Evolutionary conservation across 2,888 invertebrate genomes (phyloP).

Genomic region (Gastrophysa polygoni): DNA sequence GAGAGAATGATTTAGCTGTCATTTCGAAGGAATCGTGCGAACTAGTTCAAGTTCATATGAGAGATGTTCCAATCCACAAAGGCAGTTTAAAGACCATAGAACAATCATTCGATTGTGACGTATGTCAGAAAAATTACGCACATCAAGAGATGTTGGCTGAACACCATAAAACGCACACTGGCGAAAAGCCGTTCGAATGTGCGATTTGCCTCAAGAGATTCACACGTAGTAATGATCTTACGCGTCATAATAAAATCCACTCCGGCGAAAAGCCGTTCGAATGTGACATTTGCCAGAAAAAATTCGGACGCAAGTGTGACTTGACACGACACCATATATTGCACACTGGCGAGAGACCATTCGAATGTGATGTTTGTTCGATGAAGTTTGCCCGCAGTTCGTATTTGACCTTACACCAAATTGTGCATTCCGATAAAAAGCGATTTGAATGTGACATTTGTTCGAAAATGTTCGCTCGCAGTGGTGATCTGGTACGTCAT

Average conservation of each 20-base stretch:
- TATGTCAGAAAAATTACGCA: slow-evolving; percentile 31
- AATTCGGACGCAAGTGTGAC: slow-evolving; percentile 32
- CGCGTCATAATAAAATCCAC: slow-evolving; percentile 24
- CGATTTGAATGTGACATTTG: slow-evolving; percentile 50
- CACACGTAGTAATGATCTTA: slow-evolving; percentile 28
- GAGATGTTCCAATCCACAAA: too few species aligned
- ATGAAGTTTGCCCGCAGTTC: too few species aligned
- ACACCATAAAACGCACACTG: slow-evolving; percentile 26
- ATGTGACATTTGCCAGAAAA: slow-evolving; percentile 32
- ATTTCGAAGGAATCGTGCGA: too few species aligned
- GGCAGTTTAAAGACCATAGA: too few species aligned
- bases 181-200: slow-evolving; percentile 29
- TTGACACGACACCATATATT: too few species aligned
- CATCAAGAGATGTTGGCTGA: slow-evolving; percentile 22
- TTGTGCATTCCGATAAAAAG: slow-evolving; percentile 50
- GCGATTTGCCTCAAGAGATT: slow-evolving; percentile 30
- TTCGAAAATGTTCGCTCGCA: slow-evolving; percentile 47
- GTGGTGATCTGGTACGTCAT: slow-evolving; percentile 51
- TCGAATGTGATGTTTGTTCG: too few species aligned
- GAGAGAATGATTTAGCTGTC: too few species aligned
- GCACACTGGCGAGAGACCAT: too few species aligned
- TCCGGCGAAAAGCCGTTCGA: slow-evolving; percentile 39
- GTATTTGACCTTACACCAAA: slow-evolving; percentile 46
- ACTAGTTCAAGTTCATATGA: too few species aligned
- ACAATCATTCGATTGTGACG: slow-evolving; percentile 18